These are phyloP conservation scores for Oncorhynchus mykiss DNA, from an alignment of 2,113 vertebrate genomes.

Conservation along the genomic window DNA sequence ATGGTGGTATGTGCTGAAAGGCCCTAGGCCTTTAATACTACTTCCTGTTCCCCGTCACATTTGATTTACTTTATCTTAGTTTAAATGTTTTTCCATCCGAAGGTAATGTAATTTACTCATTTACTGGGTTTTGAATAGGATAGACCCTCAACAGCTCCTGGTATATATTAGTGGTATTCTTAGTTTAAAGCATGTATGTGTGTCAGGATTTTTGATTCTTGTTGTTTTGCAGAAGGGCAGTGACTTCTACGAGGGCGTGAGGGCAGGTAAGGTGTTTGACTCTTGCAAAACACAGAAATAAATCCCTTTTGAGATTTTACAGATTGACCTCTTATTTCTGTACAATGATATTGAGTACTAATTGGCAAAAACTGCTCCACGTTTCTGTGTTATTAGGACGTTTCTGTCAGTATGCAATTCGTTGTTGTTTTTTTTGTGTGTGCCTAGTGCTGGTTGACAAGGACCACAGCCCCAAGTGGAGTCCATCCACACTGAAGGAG, in stretches of 20 bases:
- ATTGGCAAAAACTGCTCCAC: background rate
- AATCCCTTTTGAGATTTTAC: background rate
- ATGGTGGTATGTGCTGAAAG: slow-evolving; percentile 77
- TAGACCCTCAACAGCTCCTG: background rate
- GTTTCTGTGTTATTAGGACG: background rate
- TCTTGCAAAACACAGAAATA: background rate
- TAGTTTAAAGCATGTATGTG: slow-evolving; percentile 2
- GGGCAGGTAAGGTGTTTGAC: slow-evolving; percentile 81
- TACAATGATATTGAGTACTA: background rate
- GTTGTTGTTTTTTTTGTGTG: background rate
- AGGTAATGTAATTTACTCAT: background rate
- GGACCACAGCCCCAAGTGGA: slow-evolving; percentile 89
- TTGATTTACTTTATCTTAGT: background rate
- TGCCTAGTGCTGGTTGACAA: slow-evolving; percentile 88
- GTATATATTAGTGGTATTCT: background rate
- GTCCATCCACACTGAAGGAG: slow-evolving; percentile 79
- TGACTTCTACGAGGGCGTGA: slow-evolving; percentile 92
- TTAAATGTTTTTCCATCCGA: background rate
- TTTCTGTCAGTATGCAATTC: background rate
- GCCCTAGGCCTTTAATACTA: background rate
- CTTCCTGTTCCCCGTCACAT: background rate
- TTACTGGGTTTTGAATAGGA: background rate
- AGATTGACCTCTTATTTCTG: background rate
- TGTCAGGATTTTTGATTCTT: slow-evolving; percentile 19
- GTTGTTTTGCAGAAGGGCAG: slow-evolving; percentile 79